These are phyloP conservation scores for Tribolium castaneum DNA, from an alignment of 1,140 invertebrate genomes.

Conservation along the genomic window DNA sequence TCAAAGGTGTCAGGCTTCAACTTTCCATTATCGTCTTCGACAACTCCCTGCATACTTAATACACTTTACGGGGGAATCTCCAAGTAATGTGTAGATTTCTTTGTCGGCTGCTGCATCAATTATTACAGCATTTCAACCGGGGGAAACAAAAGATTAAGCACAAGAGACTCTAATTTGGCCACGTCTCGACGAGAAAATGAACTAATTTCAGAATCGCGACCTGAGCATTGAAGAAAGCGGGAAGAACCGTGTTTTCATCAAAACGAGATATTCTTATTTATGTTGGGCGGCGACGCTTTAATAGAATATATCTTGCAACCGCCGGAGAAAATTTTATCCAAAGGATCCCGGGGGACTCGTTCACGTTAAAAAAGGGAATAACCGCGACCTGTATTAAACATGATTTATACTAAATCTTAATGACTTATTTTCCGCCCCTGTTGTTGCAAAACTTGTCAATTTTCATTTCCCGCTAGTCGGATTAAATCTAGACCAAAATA, in stretches of 20 bases:
- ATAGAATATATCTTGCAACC: background rate
- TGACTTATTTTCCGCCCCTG: background rate
- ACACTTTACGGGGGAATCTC: background rate
- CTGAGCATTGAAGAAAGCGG: no score
- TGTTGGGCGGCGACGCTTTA: background rate
- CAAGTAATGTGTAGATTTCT: background rate
- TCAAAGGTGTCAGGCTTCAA: background rate
- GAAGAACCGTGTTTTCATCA: background rate
- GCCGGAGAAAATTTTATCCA: background rate
- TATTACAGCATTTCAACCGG: background rate
- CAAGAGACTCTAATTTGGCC: background rate
- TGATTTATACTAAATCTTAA: background rate
- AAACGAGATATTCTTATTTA: background rate
- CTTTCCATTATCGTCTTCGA: background rate
- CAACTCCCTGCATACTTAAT: background rate
- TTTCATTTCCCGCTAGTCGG: background rate
- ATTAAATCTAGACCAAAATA: no score
- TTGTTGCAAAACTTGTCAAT: background rate
- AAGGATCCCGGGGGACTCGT: background rate
- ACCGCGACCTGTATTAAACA: background rate
- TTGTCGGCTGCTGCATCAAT: background rate
- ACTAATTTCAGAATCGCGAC: background rate
- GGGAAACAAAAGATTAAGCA: background rate
- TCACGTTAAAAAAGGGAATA: background rate
- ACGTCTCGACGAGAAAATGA: background rate